A percentile compares a stretch with the other conserved stretches of the same genome.
Evolutionary conservation across 2,797 vertebrate genomes (phyloP).

Genomic region (Squalus acanthias): DNA sequence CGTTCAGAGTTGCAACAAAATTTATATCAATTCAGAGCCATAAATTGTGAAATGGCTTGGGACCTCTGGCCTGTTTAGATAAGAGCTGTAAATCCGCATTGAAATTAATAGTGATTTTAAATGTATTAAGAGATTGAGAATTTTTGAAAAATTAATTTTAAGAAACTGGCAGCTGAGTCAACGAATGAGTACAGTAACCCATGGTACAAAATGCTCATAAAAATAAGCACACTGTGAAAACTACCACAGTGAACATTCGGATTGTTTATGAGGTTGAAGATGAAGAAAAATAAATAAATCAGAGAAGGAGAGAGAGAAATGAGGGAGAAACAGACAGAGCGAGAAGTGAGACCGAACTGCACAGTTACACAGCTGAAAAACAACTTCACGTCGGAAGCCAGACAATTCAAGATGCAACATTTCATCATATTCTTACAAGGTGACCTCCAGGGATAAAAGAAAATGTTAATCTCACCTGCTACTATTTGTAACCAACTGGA

Average conservation of each 20-base stretch:
- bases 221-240: neutral
- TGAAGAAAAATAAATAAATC: neutral
- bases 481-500: constrained; percentile 56
- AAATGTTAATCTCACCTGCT: constrained; percentile 46
- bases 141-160: neutral
- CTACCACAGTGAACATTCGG: neutral
- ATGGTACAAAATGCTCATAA: neutral
- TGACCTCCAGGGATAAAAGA: constrained; percentile 25
- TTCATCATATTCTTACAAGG: neutral
- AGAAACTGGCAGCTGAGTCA: neutral
- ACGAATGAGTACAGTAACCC: no score
- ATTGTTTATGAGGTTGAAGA: neutral
- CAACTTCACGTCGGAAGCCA: neutral
- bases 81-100: neutral
- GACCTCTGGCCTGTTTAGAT: neutral
- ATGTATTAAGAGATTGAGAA: neutral
- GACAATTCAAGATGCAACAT: neutral
- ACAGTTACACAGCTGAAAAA: neutral
- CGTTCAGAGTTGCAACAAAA: neutral
- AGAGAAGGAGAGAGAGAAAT: neutral
- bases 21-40: neutral
- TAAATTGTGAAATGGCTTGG: neutral
- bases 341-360: neutral
- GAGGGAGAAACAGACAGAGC: neutral
- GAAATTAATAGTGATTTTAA: neutral